Percentiles rank a stretch among this genome's conserved stretches.
Evolutionary conservation across 1,140 invertebrate genomes (phyloP).

Genomic region (Oncopeltus fasciatus): DNA sequence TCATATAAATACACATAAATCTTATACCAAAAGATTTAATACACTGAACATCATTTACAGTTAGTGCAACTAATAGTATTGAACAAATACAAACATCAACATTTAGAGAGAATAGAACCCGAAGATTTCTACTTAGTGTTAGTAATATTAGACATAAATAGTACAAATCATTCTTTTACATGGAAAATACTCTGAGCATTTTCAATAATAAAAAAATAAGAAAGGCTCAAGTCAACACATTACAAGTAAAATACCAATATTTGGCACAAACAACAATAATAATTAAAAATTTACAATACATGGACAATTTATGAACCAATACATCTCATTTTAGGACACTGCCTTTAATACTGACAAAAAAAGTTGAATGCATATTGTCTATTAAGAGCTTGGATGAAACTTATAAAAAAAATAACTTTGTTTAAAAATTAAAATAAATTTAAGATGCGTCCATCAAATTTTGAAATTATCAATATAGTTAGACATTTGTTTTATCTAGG

Average conservation of each 20-base stretch:
- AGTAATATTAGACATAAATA: slow-evolving; percentile 1
- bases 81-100: background rate
- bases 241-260: background rate
- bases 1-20: background rate
- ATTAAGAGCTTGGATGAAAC: background rate
- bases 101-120: background rate
- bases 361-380: background rate
- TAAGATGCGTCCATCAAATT: too few species aligned
- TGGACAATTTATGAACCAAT: background rate
- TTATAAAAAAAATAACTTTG: background rate
- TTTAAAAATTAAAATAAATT: too few species aligned
- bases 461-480: too few species aligned
- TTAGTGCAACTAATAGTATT: background rate
- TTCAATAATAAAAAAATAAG: background rate
- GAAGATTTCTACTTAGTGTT: background rate
- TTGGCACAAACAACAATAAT: slow-evolving; percentile 3
- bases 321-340: background rate
- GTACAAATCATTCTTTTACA: background rate
- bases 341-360: background rate
- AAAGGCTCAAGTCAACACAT: background rate
- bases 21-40: background rate
- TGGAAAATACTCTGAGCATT: background rate
- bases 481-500: background rate
- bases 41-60: background rate
- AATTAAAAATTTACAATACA: background rate